Conservation (phyloP, 2,113 vertebrate genomes). For the Nerophis ophidion region DNA sequence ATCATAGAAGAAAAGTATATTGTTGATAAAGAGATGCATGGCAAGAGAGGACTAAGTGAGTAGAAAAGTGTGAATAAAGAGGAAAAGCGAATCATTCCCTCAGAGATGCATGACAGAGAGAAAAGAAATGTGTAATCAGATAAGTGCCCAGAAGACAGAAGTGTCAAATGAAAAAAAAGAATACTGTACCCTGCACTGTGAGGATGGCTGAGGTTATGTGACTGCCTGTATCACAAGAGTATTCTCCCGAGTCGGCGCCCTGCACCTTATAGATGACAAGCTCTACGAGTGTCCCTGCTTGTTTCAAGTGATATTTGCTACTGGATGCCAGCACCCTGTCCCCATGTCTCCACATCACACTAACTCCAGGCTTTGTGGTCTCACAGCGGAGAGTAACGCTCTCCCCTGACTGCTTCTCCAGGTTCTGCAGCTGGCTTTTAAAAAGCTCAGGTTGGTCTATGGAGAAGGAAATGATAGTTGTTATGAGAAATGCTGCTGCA, state of each 20-base stretch:
- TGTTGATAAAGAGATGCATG: background rate
- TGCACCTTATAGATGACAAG: constrained; percentile 65
- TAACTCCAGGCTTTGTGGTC: constrained; percentile 59
- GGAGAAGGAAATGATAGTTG: constrained; percentile 5
- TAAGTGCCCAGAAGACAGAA: constrained; percentile 1
- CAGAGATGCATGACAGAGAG: too few relatives aligned
- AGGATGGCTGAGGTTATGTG: constrained; percentile 68
- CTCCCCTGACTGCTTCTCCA: constrained; percentile 54
- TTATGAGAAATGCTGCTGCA: background rate
- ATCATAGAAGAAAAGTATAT: too few relatives aligned
- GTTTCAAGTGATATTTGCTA: constrained; percentile 68
- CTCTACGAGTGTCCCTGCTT: constrained; percentile 57
- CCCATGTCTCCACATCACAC: constrained; percentile 63
- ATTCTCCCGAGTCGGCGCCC: constrained; percentile 65
- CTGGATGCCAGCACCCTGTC: constrained; percentile 56
- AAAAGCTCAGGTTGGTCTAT: constrained; percentile 69
- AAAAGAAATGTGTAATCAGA: constrained; percentile 6
- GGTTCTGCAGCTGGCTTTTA: constrained; percentile 58
- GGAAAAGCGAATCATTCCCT: too few relatives aligned
- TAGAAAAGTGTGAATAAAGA: too few relatives aligned
- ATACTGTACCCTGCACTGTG: constrained; percentile 67
- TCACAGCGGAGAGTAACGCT: constrained; percentile 55
- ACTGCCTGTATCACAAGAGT: constrained; percentile 71
- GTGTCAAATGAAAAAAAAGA: constrained; percentile 8
- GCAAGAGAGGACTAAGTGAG: background rate